Base-by-base conservation (phyloP, 2,113 vertebrate species). In the Helogale parvula region DNA sequence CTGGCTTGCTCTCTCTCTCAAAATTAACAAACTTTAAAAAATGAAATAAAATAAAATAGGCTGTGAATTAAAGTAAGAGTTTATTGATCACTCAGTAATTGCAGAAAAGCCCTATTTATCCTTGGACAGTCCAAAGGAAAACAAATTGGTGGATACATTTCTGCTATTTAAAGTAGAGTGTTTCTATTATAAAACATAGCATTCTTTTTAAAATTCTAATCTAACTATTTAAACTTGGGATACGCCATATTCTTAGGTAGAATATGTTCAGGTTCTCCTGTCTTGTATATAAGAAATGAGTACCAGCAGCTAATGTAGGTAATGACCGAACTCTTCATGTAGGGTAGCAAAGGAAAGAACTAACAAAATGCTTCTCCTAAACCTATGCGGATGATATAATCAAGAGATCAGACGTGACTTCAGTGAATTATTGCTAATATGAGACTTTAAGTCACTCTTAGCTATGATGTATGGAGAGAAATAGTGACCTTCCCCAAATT, bases 211-310 rank as follows among this genome's bases (percentile, higher is more conserved):
- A 3, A 89, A 77, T 35, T 77, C 35, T 82, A 16, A 54, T 71
- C 50, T 96, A 50, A 57, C 81, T 84, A 85, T 76, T 96, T 88
- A 86, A 84, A 88, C 65, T 47, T 47, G 35, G 81, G 25, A 41
- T 4, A 74, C 47, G 3, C 27, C 41, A 50, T 68, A 82, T 85
- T 9, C 72, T 60, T 85, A 90, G 12, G 16, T 65, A 72, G 86
- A 92, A 76, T 35, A 92, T 54, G 25, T 76, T 87, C 63, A 65
- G 47, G 81, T 69, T 96, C 54, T 92, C n/a, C 33, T 45, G 11
- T 74, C 52, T 68, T 85, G 16, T 12, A 60, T 31, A 4, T 68
- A 57, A 92, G 63, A 83, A 96, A 96, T 52, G 33, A 66, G 1
- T 41, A 76, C 35, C n/a, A 74, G 1, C 16, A 74, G 38, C 52